A percentile compares a stretch with the other conserved stretches of the same genome.
Evolutionary conservation across 2,797 vertebrate genomes (phyloP).

Genomic region (Cossypha polioptera): DNA sequence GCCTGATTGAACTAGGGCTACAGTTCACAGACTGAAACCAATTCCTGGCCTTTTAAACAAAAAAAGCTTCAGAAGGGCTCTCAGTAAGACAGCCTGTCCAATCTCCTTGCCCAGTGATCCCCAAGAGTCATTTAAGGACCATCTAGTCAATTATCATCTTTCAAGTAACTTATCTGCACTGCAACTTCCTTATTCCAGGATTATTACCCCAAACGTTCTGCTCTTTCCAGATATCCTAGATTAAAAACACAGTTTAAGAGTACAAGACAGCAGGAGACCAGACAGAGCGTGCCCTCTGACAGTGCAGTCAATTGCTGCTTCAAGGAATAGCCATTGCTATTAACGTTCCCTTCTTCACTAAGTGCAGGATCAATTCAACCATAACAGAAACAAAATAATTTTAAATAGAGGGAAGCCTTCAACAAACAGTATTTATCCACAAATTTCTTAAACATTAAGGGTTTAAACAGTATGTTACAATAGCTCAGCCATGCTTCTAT

Average conservation of each 20-base stretch:
- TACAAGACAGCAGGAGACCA: background rate
- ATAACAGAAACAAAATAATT: background rate
- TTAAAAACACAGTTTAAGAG: background rate
- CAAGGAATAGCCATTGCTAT: background rate
- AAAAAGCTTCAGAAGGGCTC: background rate
- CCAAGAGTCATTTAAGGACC: background rate
- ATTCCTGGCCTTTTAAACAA: background rate
- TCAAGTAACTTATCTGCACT: background rate
- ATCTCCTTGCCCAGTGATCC: background rate
- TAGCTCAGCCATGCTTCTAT: background rate
- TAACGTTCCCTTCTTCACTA: background rate
- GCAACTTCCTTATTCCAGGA: background rate
- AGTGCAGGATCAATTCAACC: background rate
- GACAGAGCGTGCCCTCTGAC: background rate
- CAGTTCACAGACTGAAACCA: background rate
- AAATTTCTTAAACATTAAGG: background rate
- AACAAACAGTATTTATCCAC: background rate
- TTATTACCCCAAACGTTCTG: background rate
- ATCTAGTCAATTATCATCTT: background rate
- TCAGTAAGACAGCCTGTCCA: background rate
- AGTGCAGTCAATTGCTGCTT: background rate
- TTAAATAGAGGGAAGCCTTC: background rate
- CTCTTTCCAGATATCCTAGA: background rate
- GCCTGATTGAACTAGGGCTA: background rate
- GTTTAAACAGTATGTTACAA: background rate